Evolutionary conservation across 2,113 vertebrate genomes (phyloP).

Genomic region (Leptosomus discolor): DNA sequence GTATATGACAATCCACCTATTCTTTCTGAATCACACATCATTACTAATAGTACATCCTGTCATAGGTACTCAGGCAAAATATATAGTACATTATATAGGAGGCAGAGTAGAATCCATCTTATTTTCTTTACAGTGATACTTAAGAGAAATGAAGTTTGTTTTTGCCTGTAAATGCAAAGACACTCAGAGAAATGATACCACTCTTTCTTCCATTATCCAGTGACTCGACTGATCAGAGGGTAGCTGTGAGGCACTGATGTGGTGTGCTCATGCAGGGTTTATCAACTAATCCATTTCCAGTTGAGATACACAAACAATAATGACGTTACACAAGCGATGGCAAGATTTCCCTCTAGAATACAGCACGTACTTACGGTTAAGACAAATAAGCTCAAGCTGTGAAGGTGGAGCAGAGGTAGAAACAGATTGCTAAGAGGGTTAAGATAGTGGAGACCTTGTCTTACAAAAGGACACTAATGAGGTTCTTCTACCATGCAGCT

Average conservation of each 20-base stretch:
- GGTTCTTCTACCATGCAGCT: background rate
- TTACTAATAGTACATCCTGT: conserved; percentile 21
- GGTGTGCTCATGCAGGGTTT: background rate
- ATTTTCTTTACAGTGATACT: background rate
- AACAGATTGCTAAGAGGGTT: background rate
- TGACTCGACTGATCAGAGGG: accelerated
- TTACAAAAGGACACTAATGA: background rate
- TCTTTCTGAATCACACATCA: conserved; percentile 24
- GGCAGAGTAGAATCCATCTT: background rate
- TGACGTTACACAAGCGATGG: accelerated
- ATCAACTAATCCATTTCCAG: background rate
- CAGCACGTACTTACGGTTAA: background rate
- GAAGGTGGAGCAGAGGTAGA: background rate
- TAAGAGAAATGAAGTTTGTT: background rate
- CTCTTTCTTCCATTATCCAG: background rate
- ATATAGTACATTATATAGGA: background rate
- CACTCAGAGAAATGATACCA: background rate
- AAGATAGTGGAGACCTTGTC: background rate
- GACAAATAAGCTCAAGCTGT: background rate
- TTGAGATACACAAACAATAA: background rate
- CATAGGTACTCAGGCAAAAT: conserved; percentile 30
- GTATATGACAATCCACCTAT: background rate
- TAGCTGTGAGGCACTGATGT: background rate
- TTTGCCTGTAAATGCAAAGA: background rate
- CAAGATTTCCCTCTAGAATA: background rate